Base-by-base conservation (phyloP, 2,113 vertebrate genomes). In the Pseudopodoces humilis region DNA sequence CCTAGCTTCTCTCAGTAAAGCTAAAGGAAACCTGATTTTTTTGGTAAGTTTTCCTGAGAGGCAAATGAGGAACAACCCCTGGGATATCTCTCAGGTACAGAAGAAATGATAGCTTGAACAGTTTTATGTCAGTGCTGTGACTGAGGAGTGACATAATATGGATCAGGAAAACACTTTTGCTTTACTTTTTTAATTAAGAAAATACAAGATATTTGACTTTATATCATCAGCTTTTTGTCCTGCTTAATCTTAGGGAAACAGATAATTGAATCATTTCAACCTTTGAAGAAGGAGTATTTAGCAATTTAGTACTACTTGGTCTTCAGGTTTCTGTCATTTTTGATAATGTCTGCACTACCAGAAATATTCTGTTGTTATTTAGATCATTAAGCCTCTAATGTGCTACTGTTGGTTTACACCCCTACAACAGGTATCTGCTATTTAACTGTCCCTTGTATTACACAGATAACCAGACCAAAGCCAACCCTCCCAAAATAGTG, bases 401-500 rank as follows among this genome's bases (percentile, higher is more conserved):
- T 53, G 7, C 37, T 21, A 27, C 30, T 37, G 3, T 12, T 58
- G 6, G 20, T 37, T 77, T 72, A 58, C 14, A 76, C n/a, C 3
- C n/a, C 25, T 80, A 55, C 10, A 70, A 56, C 4, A 47, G 10
- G 6, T 55, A 10, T 55, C 14, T 15, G 3, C 30, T 77, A 11
- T 49, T 88, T 53, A 41, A n/a, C 37, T 77, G 33, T 41, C 15
- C 5, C 13, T 33, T 53, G 13, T 41, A 37, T 49, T 65, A 50
- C 8, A 52, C n/a, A 47, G 18, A 53, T 17, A 47, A 53, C 1
- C 15, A 15, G 50, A 84, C 33, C 35, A 64, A 64, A 78, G 14
- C 3, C 28, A 52, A n/a, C 1, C 5, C 0, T 7, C 5, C 3
- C 7, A 60, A 13, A 27, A 19, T 2, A 19, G 21, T 19, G 16